These are phyloP conservation scores for Paradisaea rubra DNA, from an alignment of 2,113 vertebrate species.

Conservation along the genomic window DNA sequence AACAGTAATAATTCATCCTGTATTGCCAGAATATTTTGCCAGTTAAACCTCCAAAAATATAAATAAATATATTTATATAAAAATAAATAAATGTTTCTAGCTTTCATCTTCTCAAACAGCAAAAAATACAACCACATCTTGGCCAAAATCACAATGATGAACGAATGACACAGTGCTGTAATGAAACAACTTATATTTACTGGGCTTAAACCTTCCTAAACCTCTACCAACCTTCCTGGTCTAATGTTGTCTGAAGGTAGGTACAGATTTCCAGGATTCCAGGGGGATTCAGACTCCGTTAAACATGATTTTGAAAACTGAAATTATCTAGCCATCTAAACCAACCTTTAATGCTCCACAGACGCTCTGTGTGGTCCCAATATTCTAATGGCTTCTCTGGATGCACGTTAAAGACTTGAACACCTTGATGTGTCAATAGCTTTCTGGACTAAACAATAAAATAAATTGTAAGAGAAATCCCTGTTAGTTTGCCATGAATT, in stretches of 20 bases:
- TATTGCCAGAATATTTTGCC: not conserved
- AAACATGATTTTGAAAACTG: not conserved
- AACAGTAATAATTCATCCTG: not conserved
- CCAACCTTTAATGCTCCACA: not conserved
- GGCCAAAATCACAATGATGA: not conserved
- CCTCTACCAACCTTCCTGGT: not conserved
- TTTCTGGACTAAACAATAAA: not conserved
- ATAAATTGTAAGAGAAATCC: not conserved
- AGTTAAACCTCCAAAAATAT: not conserved
- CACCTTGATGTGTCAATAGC: not conserved
- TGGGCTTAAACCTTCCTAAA: not conserved
- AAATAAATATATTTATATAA: not conserved
- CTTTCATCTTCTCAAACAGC: not conserved
- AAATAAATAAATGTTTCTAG: not conserved
- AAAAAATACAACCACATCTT: not conserved
- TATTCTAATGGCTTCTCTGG: not conserved
- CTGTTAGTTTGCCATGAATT: not conserved
- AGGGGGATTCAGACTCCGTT: not conserved
- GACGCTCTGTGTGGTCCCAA: not conserved
- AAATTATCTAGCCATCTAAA: not conserved
- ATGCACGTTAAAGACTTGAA: not conserved
- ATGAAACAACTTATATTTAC: not conserved
- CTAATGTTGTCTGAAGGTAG: not conserved
- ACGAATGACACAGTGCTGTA: not conserved
- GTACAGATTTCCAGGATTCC: not conserved